Percentiles rank a stretch among this genome's conserved stretches.
Conservation (phyloP, 2,797 vertebrate genomes). For the Mormyrus hasselquistii region DNA sequence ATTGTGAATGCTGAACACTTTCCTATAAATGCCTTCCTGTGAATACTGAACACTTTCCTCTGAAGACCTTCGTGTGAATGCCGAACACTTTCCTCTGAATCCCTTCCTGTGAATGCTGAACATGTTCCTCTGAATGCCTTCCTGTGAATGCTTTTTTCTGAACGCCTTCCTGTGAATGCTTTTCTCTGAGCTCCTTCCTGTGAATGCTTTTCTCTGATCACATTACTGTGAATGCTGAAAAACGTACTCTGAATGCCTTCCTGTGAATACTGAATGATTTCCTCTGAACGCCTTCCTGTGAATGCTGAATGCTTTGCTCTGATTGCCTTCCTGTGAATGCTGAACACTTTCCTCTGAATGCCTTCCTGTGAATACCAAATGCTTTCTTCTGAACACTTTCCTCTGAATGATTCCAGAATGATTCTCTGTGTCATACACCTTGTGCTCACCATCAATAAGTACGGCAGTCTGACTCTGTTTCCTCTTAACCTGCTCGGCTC, state of each 20-base stretch:
- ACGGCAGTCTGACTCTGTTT: not conserved
- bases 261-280: not conserved
- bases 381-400: not conserved
- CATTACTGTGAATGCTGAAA: not conserved
- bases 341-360: not conserved
- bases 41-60: too few relatives aligned
- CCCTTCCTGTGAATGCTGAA: too few relatives aligned
- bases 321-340: not conserved
- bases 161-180: too few relatives aligned
- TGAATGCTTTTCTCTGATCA: not conserved
- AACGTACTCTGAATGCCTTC: rapidly evolving
- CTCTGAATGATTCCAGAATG: not conserved
- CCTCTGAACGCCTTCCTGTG: not conserved
- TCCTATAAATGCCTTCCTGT: too few relatives aligned
- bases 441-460: not conserved
- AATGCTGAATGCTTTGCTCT: not conserved
- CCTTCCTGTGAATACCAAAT: not conserved
- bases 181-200: too few relatives aligned
- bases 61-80: too few relatives aligned
- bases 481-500: not conserved
- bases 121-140: too few relatives aligned
- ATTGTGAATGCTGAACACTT: too few relatives aligned
- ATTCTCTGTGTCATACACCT: too few relatives aligned
- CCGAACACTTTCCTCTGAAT: too few relatives aligned
- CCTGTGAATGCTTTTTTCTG: not conserved